Percentiles rank a stretch among this genome's conserved stretches.
phyloP scores from a whole-genome alignment of 2,113 vertebrate genomes.

The Cnemophilus loriae region DNA sequence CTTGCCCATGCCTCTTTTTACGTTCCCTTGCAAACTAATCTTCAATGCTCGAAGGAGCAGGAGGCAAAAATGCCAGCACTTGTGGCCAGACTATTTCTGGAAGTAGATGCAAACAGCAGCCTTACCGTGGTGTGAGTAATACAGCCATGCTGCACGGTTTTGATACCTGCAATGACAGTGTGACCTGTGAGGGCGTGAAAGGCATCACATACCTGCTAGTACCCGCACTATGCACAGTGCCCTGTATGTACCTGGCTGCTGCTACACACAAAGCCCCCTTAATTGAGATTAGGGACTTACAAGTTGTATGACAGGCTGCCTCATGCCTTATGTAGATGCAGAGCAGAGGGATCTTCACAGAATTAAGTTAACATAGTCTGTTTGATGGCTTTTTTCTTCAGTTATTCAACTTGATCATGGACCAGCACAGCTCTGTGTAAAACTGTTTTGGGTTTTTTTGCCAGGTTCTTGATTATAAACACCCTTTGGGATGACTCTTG shows the following conservation, averaged over 20 bases:
- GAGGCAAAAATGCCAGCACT: neutral
- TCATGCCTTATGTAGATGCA: neutral
- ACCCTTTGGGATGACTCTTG: neutral
- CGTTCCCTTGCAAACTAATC: neutral
- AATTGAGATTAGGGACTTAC: neutral
- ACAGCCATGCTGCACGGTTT: neutral
- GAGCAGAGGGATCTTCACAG: neutral
- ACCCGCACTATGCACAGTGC: neutral
- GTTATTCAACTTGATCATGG: neutral
- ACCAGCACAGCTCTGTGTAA: neutral
- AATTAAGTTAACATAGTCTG: neutral
- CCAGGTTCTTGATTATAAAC: neutral
- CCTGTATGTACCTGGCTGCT: neutral
- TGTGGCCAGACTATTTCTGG: neutral
- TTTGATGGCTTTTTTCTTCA: neutral
- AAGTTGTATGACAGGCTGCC: neutral
- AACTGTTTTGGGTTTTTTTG: neutral
- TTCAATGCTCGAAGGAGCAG: neutral
- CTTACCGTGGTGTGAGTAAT: neutral
- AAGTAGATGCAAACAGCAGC: neutral
- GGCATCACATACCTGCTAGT: neutral
- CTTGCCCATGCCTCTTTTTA: neutral
- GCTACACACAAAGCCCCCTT: neutral
- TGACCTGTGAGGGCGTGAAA: neutral
- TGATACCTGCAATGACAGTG: neutral